Conservation (phyloP, 2,113 vertebrate genomes). For the Aegithalos caudatus region DNA sequence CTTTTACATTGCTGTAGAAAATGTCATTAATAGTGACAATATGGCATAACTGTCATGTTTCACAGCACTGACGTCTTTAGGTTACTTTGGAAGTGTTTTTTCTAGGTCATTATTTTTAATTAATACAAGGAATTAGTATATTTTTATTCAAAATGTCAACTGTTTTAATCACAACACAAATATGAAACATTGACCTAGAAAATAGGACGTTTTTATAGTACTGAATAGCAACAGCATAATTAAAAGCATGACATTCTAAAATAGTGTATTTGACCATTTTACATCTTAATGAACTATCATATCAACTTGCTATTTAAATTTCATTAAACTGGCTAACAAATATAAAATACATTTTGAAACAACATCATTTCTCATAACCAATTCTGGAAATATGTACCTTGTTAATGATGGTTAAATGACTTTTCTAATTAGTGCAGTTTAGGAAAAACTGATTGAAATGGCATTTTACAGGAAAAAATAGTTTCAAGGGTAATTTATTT, state of each 20-base stretch:
- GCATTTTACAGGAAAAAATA: constrained; percentile 9
- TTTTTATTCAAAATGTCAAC: constrained; percentile 58
- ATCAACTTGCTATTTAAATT: constrained; percentile 2
- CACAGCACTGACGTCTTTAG: neutral
- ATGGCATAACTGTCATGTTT: constrained; percentile 10
- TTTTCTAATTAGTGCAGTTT: constrained; percentile 19
- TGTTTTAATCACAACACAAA: constrained; percentile 44
- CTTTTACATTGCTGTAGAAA: neutral
- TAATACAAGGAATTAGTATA: constrained; percentile 32
- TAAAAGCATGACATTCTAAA: constrained; percentile 33
- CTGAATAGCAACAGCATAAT: constrained; percentile 33
- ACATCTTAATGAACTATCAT: constrained; percentile 23
- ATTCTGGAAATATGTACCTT: constrained; percentile 18
- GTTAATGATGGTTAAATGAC: constrained; percentile 30
- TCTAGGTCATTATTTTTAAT: constrained; percentile 63
- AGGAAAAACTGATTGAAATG: constrained; percentile 21
- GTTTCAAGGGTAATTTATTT: constrained; percentile 37
- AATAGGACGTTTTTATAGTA: neutral
- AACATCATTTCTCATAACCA: neutral
- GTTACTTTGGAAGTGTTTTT: constrained; percentile 25
- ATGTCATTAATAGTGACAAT: neutral
- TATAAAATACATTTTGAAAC: neutral
- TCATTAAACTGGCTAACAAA: constrained; percentile 6
- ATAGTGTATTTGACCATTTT: constrained; percentile 37
- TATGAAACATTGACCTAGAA: constrained; percentile 36